phyloP scores from a whole-genome alignment of 2,113 vertebrate genomes.

The Numenius arquata region DNA sequence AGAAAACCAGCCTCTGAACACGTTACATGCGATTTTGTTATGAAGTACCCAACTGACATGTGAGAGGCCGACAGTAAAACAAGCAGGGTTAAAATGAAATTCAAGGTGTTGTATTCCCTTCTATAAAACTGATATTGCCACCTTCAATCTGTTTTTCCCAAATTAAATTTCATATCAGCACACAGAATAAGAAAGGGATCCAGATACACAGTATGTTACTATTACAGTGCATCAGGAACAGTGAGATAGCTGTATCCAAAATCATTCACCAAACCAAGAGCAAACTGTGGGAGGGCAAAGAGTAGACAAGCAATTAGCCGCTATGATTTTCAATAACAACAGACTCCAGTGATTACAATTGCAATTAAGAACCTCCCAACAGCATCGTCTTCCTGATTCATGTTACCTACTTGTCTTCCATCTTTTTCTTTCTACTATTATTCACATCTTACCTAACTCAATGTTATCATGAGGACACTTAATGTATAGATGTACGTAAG shows the following conservation, averaged over 20 bases:
- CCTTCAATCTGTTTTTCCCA: not conserved
- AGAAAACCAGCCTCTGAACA: not conserved
- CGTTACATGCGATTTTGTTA: not conserved
- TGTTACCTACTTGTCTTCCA: not conserved
- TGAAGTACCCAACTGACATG: not conserved
- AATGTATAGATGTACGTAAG: accelerated
- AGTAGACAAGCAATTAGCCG: not conserved
- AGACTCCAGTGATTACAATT: not conserved
- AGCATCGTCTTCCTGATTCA: not conserved
- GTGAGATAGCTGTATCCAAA: not conserved
- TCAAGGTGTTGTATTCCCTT: not conserved
- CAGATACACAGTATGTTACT: not conserved
- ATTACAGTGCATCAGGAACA: not conserved
- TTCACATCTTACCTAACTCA: not conserved
- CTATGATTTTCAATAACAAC: not conserved
- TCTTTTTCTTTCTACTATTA: not conserved
- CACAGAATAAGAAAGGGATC: not conserved
- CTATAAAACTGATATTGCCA: not conserved
- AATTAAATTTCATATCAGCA: not conserved
- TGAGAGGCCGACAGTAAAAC: not conserved
- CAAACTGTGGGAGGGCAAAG: not conserved
- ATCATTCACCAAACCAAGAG: not conserved
- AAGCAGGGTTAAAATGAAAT: not conserved
- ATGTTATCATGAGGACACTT: not conserved
- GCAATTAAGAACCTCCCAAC: not conserved